Evolutionary conservation across 2,113 vertebrate species (phyloP).

Genomic region (Eclectus roratus): DNA sequence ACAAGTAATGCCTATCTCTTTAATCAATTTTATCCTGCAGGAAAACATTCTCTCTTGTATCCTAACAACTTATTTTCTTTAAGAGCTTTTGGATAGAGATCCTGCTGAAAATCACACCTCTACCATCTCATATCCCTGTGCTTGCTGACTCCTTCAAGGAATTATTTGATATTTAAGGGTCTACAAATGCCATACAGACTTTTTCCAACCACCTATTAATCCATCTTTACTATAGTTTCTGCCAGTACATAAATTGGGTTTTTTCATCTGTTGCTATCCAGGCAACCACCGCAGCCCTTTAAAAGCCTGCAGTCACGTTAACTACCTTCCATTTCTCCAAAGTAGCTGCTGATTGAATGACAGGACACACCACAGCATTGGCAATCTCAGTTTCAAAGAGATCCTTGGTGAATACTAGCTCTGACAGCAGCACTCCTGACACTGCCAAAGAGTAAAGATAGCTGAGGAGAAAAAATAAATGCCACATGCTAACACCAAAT

Average conservation of each 20-base stretch:
- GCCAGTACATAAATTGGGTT: not conserved
- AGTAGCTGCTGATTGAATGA: not conserved
- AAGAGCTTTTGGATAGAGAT: not conserved
- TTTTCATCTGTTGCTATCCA: not conserved
- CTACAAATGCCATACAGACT: not conserved
- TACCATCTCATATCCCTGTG: not conserved
- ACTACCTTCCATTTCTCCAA: not conserved
- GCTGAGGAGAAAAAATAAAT: not conserved
- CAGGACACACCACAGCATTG: not conserved
- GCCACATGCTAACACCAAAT: not conserved
- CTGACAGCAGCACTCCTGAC: not conserved
- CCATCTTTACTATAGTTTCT: not conserved
- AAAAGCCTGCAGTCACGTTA: not conserved
- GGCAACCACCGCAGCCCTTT: not conserved
- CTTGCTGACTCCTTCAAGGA: not conserved
- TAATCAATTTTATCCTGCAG: not conserved
- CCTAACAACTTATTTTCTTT: not conserved
- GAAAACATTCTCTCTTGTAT: not conserved
- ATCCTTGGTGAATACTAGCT: not conserved
- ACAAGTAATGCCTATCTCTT: not conserved
- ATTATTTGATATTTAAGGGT: not conserved
- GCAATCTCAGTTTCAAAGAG: not conserved
- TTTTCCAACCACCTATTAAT: not conserved
- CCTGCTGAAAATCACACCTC: not conserved
- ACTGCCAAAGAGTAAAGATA: not conserved